Conservation (phyloP, 2,113 vertebrate genomes). For the Ramphastos sulfuratus region DNA sequence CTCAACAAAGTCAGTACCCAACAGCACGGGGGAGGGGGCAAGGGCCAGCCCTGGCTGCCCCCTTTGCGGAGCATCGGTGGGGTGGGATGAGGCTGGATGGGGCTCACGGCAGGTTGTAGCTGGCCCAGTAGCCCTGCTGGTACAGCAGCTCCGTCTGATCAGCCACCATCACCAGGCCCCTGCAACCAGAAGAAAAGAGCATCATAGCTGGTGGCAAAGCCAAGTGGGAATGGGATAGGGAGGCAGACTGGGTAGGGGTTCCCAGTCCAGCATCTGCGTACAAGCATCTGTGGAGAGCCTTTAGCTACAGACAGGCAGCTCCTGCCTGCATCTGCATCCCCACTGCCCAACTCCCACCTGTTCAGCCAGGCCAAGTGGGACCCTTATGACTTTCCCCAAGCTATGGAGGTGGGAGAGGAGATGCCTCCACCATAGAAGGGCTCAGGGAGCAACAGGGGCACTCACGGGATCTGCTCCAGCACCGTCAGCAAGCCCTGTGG, state of each 20-base stretch:
- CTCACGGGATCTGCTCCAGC: slow-evolving; percentile 96
- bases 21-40: rapidly evolving
- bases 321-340: background rate
- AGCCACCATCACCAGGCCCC: slow-evolving; percentile 75
- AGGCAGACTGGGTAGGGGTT: too few relatives aligned
- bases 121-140: slow-evolving; percentile 91
- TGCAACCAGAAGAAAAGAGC: background rate
- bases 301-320: background rate
- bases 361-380: rapidly evolving
- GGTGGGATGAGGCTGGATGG: background rate
- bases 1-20: background rate
- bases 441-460: background rate
- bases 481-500: slow-evolving; percentile 79
- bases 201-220: background rate
- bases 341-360: rapidly evolving
- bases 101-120: slow-evolving; percentile 94
- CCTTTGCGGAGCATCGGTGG: rapidly evolving
- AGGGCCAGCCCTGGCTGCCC: background rate
- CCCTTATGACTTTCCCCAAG: background rate
- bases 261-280: background rate
- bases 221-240: background rate
- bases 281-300: background rate
- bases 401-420: rapidly evolving
- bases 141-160: slow-evolving; percentile 87
- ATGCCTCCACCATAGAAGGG: rapidly evolving